phyloP scores from a whole-genome alignment of 2,888 invertebrate species.

The Cacoxenus indagator region DNA sequence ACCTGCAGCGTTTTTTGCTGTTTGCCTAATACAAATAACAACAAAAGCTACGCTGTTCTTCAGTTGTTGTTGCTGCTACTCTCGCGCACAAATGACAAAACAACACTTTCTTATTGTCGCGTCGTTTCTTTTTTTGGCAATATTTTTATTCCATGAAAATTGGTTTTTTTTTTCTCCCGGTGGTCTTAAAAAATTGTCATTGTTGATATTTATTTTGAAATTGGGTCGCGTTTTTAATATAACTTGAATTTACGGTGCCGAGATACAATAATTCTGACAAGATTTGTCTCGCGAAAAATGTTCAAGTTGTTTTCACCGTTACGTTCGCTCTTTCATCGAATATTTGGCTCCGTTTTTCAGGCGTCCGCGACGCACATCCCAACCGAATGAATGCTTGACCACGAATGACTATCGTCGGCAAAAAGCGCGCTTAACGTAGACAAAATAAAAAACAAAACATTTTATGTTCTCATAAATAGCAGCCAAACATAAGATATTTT shows the following conservation, averaged over 20 bases:
- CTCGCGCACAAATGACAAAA: background rate
- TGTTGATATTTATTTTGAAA: background rate
- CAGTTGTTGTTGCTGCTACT: background rate
- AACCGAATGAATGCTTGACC: background rate
- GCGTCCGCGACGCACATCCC: background rate
- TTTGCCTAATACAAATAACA: constrained; percentile 47
- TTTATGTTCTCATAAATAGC: too few species aligned
- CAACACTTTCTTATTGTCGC: background rate
- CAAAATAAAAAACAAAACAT: too few species aligned
- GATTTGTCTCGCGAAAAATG: too few species aligned
- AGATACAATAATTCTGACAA: background rate
- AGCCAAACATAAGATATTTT: too few species aligned
- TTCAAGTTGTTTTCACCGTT: background rate
- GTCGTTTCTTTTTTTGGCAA: too few species aligned
- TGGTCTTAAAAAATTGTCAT: background rate
- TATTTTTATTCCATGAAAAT: background rate
- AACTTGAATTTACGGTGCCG: background rate
- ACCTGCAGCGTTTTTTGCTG: constrained; percentile 32
- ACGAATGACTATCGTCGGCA: background rate
- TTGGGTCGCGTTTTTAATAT: background rate
- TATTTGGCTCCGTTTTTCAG: background rate
- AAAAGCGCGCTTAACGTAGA: background rate
- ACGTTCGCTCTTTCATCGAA: background rate
- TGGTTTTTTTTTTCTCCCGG: background rate
- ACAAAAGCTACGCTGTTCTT: constrained; percentile 19